phyloP scores from a whole-genome alignment of 64 coral and sea anemone species.

The Montipora foliosa region DNA sequence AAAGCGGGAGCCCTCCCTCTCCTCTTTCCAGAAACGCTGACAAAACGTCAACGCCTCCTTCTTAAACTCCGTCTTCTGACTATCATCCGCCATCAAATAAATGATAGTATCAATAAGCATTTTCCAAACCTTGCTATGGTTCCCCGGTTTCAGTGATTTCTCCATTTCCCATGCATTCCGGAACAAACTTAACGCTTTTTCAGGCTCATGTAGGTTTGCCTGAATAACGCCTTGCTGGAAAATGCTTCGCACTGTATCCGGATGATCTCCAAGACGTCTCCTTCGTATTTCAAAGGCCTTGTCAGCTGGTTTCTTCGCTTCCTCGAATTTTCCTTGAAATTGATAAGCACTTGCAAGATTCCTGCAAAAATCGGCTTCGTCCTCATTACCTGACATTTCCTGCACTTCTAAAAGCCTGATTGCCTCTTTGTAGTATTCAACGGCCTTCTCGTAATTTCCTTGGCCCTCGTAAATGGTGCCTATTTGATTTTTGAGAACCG shows the following conservation, averaged over 20 bases:
- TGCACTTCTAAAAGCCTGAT: slow-evolving; percentile 25
- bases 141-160: background rate
- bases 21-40: slow-evolving; percentile 10
- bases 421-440: slow-evolving; percentile 46
- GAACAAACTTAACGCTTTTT: slow-evolving; percentile 39
- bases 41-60: background rate
- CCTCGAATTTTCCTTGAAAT: background rate
- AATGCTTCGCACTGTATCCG: slow-evolving; percentile 44
- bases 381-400: background rate
- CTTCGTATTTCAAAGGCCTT: slow-evolving; percentile 36
- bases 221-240: slow-evolving; percentile 30
- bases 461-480: background rate
- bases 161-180: slow-evolving; percentile 63
- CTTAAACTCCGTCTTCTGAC: background rate
- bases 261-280: slow-evolving; percentile 18
- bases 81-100: background rate
- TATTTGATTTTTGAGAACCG: slow-evolving; percentile 33
- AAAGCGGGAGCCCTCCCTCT: background rate
- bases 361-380: slow-evolving; percentile 23
- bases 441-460: background rate
- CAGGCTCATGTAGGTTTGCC: background rate
- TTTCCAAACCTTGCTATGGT: slow-evolving; percentile 7
- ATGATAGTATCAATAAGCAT: background rate
- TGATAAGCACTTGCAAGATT: slow-evolving; percentile 47
- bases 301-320: background rate